Percentiles rank a stretch among this genome's conserved stretches.
Conservation (phyloP, 2,113 vertebrate species). For the Dermatemys mawii region DNA sequence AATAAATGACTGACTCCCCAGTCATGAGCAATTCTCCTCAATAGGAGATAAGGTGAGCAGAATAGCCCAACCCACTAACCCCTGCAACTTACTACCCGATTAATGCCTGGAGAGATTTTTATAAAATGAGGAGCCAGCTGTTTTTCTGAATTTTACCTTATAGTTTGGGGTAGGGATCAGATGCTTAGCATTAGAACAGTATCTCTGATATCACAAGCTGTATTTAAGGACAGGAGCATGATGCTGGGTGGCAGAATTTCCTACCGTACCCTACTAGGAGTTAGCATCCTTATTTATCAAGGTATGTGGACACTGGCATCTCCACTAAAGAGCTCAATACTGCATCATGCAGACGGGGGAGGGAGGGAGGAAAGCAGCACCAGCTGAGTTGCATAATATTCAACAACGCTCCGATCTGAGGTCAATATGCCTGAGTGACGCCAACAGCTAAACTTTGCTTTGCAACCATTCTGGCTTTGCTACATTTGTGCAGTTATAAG, state of each 20-base stretch:
- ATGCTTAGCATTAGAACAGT: background rate
- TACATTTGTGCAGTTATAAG: background rate
- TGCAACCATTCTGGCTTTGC: background rate
- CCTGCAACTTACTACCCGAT: background rate
- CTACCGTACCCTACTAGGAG: background rate
- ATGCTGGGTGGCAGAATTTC: background rate
- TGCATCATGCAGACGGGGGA: background rate
- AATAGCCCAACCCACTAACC: background rate
- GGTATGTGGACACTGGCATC: background rate
- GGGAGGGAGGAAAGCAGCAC: background rate
- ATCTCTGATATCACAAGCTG: background rate
- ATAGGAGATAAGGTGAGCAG: rapidly evolving
- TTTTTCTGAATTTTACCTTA: background rate
- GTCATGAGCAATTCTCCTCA: background rate
- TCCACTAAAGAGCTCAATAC: background rate
- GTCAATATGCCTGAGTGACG: background rate
- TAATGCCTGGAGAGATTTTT: background rate
- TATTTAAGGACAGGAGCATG: rapidly evolving
- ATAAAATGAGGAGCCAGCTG: background rate
- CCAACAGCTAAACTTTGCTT: background rate
- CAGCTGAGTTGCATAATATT: background rate
- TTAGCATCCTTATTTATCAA: background rate
- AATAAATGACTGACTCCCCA: background rate
- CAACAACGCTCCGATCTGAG: background rate
- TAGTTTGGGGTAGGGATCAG: background rate